Conservation (phyloP, 2,797 vertebrate genomes). For the Lacerta agilis region DNA sequence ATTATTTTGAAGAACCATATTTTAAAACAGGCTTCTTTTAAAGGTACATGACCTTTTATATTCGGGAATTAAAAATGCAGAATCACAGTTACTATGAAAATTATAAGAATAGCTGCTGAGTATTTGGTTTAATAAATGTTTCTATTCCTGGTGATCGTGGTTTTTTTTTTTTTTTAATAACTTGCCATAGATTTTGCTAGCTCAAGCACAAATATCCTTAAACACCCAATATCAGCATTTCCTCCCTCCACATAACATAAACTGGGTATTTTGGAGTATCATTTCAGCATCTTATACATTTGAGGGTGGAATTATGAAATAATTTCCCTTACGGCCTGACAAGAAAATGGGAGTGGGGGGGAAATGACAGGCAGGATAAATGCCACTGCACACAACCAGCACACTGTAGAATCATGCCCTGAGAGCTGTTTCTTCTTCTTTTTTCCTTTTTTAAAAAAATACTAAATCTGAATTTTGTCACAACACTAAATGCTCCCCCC, state of each 20-base stretch:
- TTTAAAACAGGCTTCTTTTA: conserved; percentile 29
- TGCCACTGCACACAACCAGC: conserved; percentile 52
- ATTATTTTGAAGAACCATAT: neutral
- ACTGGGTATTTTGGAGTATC: conserved; percentile 61
- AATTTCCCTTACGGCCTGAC: conserved; percentile 66
- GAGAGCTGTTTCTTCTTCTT: conserved; percentile 35
- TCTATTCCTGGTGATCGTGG: neutral
- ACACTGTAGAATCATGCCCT: conserved; percentile 58
- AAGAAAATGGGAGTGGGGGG: conserved; percentile 47
- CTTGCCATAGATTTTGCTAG: conserved; percentile 54
- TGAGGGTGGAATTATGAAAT: conserved; percentile 68
- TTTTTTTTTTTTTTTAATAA: conserved; percentile 27
- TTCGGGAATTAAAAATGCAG: conserved; percentile 36
- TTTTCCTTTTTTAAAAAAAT: conserved; percentile 45
- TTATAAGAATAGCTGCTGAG: neutral
- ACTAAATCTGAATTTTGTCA: conserved; percentile 45
- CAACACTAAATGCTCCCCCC: conserved; percentile 39
- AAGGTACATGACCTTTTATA: neutral
- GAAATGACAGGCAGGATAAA: conserved; percentile 66
- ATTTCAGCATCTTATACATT: conserved; percentile 59
- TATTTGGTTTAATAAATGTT: neutral
- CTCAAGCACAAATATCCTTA: conserved; percentile 61
- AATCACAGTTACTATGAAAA: conserved; percentile 22
- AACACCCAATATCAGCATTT: conserved; percentile 68
- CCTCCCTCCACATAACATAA: conserved; percentile 49